Conservation (phyloP, 1,140 invertebrate genomes). For the Drosophila repleta region DNA sequence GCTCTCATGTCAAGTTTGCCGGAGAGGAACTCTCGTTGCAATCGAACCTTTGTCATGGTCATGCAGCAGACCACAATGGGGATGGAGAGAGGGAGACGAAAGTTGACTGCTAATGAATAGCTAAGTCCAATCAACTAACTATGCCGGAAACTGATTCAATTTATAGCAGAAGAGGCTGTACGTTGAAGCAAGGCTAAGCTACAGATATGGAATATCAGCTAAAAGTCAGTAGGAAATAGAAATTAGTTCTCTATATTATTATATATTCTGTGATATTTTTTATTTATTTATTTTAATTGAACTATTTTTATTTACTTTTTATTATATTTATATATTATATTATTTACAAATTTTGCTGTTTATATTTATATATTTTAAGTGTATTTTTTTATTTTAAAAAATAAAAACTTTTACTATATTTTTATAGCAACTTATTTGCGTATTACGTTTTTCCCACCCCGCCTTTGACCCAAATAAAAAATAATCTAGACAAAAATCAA, state of each 20-base stretch:
- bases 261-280: too few species aligned
- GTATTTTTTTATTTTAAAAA: background rate
- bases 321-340: too few species aligned
- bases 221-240: too few species aligned
- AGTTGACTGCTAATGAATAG: background rate
- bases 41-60: slow-evolving; percentile 50
- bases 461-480: slow-evolving; percentile 32
- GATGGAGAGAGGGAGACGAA: background rate
- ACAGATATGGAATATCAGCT: too few species aligned
- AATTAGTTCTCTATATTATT: too few species aligned
- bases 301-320: too few species aligned
- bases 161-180: background rate
- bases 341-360: too few species aligned
- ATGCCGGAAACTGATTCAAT: background rate
- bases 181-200: background rate
- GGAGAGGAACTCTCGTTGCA: slow-evolving; percentile 29
- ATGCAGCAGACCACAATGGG: slow-evolving; percentile 9
- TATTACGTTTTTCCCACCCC: slow-evolving; percentile 6
- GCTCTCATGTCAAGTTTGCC: slow-evolving; percentile 38
- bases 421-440: background rate
- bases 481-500: slow-evolving; percentile 7
- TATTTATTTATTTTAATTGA: too few species aligned
- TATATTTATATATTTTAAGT: too few species aligned
- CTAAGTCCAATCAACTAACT: background rate
- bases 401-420: background rate